Evolutionary conservation across 1,140 invertebrate genomes (phyloP).

Genomic region (Aphidius gifuensis): DNA sequence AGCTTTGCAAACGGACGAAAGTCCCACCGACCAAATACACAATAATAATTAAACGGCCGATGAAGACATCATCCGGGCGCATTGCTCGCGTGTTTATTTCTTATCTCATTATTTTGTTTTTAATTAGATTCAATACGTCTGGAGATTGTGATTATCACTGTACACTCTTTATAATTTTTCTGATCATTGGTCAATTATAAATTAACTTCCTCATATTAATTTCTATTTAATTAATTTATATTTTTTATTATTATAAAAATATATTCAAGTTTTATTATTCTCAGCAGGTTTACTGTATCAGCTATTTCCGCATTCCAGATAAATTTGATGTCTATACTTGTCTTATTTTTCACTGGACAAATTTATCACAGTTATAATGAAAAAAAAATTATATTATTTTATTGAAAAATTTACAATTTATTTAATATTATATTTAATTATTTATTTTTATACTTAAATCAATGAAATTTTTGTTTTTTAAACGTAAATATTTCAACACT

Average conservation of each 20-base stretch:
- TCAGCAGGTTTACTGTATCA: neutral
- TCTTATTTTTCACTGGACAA: too few species aligned
- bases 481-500: too few species aligned
- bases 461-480: too few species aligned
- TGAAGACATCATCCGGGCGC: conserved; percentile 66
- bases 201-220: too few species aligned
- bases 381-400: too few species aligned
- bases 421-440: too few species aligned
- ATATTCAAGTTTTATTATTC: neutral
- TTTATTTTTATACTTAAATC: too few species aligned
- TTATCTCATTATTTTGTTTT: neutral
- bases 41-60: conserved; percentile 52
- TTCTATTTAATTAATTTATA: too few species aligned
- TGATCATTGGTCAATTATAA: neutral
- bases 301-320: conserved; percentile 15
- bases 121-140: conserved; percentile 6
- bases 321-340: neutral
- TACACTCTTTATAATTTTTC: neutral
- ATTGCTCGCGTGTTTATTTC: conserved; percentile 31
- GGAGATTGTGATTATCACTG: neutral
- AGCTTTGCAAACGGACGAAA: conserved; percentile 71
- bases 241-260: neutral
- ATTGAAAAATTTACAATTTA: too few species aligned
- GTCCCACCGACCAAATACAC: conserved; percentile 64
- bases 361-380: too few species aligned